Percentiles rank a stretch among this genome's conserved stretches.
Conservation (phyloP, 2,113 vertebrate genomes). For the Alexandromys fortis region DNA sequence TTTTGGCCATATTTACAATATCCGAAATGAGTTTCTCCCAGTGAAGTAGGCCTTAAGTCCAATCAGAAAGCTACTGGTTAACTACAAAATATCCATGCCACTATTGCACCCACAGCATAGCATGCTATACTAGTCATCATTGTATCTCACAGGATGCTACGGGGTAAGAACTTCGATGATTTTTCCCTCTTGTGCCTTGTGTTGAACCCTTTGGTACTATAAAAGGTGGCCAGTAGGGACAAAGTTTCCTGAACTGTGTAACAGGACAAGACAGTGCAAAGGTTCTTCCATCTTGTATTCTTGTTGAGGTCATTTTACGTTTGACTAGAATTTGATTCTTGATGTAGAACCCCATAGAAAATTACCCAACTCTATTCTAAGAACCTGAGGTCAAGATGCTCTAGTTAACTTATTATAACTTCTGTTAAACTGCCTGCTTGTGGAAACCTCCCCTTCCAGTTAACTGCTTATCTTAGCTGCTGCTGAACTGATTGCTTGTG, state of each 20-base stretch:
- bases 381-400: not conserved
- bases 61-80: not conserved
- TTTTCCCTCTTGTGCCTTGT: not conserved
- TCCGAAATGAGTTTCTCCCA: not conserved
- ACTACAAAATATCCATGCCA: too few species aligned
- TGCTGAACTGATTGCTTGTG: not conserved
- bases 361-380: not conserved
- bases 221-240: not conserved
- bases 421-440: not conserved
- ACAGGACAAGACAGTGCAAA: not conserved
- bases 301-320: not conserved
- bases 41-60: not conserved
- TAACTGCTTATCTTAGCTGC: not conserved
- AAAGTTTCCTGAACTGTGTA: not conserved
- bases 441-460: not conserved
- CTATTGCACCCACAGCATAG: not conserved
- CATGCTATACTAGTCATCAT: not conserved
- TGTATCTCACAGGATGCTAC: not conserved
- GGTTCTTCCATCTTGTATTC: not conserved
- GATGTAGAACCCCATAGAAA: not conserved
- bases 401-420: not conserved
- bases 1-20: not conserved
- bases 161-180: not conserved
- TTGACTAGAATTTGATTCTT: not conserved
- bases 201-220: not conserved